Evolutionary conservation across 2,888 invertebrate genomes (phyloP).

Genomic region (Meganola albula): DNA sequence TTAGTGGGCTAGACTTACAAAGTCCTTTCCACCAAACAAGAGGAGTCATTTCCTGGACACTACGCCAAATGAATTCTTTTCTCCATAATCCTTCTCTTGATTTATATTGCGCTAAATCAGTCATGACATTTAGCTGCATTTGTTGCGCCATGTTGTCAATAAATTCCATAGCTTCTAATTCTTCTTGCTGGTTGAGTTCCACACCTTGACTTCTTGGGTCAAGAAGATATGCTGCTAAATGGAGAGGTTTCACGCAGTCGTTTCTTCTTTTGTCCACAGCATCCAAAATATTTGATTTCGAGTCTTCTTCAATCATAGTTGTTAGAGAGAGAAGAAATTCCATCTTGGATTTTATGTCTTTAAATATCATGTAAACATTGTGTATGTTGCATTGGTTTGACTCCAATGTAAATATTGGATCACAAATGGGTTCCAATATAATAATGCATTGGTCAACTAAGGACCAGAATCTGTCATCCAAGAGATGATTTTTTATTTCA

Average conservation of each 20-base stretch:
- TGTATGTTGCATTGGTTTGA: constrained; percentile 6
- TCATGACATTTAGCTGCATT: background rate
- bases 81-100: background rate
- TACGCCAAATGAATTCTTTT: background rate
- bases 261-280: background rate
- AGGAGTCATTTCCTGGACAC: background rate
- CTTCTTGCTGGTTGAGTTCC: background rate
- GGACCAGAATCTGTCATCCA: constrained; percentile 9
- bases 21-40: background rate
- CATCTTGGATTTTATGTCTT: constrained; percentile 4
- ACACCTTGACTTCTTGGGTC: background rate
- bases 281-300: no score
- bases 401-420: constrained; percentile 6
- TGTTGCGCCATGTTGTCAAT: background rate
- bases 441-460: constrained; percentile 2
- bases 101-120: background rate
- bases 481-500: constrained; percentile 5
- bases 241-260: background rate
- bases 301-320: background rate
- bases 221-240: background rate
- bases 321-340: background rate
- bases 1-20: no score
- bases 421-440: constrained; percentile 8
- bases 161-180: background rate
- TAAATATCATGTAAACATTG: constrained; percentile 2